Base-by-base conservation (phyloP, 2,797 vertebrate species). In the Coilia nasus region DNA sequence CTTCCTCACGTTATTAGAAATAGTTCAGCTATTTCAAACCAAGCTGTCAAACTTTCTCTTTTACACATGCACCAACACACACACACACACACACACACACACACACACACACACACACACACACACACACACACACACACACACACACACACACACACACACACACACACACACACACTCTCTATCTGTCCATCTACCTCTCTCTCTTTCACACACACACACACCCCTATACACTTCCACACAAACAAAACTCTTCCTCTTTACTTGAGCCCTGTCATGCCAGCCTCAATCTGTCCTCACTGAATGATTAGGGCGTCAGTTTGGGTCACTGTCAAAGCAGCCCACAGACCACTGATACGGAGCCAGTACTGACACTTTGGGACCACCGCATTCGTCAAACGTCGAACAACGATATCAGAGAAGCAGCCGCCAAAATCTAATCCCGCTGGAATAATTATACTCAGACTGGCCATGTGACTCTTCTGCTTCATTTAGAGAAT, bases 231-330 rank as follows among this genome's bases (percentile, higher is more conserved):
- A 54, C 50, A 54, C 2, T 3, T 7, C 3, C 50, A 54, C 35
- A 41, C 35, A 41, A 41, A n/a, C n/a, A 19, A 62, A 12, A 14
- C 28, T 31, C 28, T 35, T 15, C 28, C 28, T 23, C 67, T 28
- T 35, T 17, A 35, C 28, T 75, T 75, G 3, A 35, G 67, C 14
- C 17, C 67, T 75, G 62, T 75, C 28, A 75, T 41, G 67, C 67
- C 67, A 75, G 67, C 67, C 67, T 41, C 67, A 35, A 75, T 75
- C 67, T 75, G 67, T 75, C 67, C 31, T 75, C 28, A 41, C 67
- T 75, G 67, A 75, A 2, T 75, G 67, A 75, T 75, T 75, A 75
- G 17, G 15, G 67, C 17, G 67, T 41, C 67, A 75, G 28, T 19
- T 6, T 6, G 67, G 67, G 31, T 41, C 67, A 75, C 31, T 75